phyloP scores from a whole-genome alignment of 2,113 vertebrate species.

The Tiliqua scincoides region DNA sequence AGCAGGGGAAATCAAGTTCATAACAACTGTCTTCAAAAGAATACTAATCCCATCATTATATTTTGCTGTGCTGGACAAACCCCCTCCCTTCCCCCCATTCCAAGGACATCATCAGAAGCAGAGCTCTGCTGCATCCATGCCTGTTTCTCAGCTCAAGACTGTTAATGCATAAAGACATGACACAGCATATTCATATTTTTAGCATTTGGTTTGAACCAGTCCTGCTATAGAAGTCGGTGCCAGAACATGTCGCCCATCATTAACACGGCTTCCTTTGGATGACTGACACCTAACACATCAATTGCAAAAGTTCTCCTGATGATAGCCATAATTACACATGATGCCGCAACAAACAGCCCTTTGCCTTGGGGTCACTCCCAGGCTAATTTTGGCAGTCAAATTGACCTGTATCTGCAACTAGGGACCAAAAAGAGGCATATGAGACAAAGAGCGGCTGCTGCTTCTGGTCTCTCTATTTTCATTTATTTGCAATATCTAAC shows the following conservation, averaged over 20 bases:
- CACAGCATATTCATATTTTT: conserved; percentile 49
- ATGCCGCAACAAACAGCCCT: not conserved
- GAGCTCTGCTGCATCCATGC: conserved; percentile 7
- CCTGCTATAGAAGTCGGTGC: conserved; percentile 47
- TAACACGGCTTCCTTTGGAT: conserved; percentile 29
- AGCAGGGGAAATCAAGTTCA: not conserved
- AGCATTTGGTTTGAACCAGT: conserved; percentile 52
- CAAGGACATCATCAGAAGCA: conserved; percentile 48
- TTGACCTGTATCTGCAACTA: not conserved
- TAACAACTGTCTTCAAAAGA: conserved; percentile 14
- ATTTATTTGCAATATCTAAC: not conserved
- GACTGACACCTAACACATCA: conserved; percentile 34
- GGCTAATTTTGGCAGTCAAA: not conserved
- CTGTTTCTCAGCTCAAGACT: conserved; percentile 15
- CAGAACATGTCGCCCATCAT: conserved; percentile 48
- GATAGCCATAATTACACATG: not conserved
- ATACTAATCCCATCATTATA: conserved; percentile 3
- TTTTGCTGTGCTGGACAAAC: not conserved
- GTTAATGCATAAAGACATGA: conserved; percentile 22
- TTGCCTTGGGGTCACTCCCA: not conserved
- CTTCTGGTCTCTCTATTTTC: not conserved
- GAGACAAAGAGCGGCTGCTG: not conserved
- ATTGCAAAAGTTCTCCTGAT: conserved; percentile 27
- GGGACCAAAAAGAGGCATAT: not conserved
- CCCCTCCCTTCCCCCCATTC: not conserved